Base-by-base conservation (phyloP, 2,113 vertebrate species). In the Carettochelys insculpta region DNA sequence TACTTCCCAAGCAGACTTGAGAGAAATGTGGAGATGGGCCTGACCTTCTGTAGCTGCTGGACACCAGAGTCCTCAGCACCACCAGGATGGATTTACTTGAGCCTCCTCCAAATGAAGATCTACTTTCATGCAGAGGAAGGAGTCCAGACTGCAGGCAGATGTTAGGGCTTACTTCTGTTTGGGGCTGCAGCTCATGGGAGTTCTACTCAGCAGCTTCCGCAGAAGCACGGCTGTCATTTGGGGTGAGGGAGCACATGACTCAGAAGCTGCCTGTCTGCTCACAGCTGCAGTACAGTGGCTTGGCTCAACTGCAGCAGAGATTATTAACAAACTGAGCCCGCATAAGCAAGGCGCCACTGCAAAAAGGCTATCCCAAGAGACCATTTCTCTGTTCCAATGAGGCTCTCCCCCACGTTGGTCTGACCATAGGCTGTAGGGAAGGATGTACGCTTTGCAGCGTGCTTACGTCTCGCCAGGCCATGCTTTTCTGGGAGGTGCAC, bases 261-360 rank as follows among this genome's bases (percentile, higher is more conserved):
- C 25, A 13, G 68, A 25, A 27, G 41, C n/a, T n/a, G 56, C 82
- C 73, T 31, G 78, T 3, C 9, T 20, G 52, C 17, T 51, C 29
- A 41, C 45, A 77, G 34, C 56, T 48, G 56, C 12, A 43, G 51
- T 14, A 52, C 22, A 25, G 71, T 29, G 86, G 56, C 45, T 45
- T 3, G 45, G 47, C 71, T 82, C 80, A 8, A 34, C 19, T 0
- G 1, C 24, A 31, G 24, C 68, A 76, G 77, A 51, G 38, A 7
- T 0, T 10, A n/a, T 0, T 52, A 0, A 38, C 51, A 16, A 0
- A 0, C 10, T 82, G 90, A 85, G 51, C 41, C 77, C 83, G 8
- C 80, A 71, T 77, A 80, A 80, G 45, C 17, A 89, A 88, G 90
- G 78, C 85, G 90, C 1, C 25, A 29, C 51, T 41, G 27, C 4